Evolutionary conservation across 2,888 invertebrate genomes (phyloP).

Genomic region (Limnephilus auricula): DNA sequence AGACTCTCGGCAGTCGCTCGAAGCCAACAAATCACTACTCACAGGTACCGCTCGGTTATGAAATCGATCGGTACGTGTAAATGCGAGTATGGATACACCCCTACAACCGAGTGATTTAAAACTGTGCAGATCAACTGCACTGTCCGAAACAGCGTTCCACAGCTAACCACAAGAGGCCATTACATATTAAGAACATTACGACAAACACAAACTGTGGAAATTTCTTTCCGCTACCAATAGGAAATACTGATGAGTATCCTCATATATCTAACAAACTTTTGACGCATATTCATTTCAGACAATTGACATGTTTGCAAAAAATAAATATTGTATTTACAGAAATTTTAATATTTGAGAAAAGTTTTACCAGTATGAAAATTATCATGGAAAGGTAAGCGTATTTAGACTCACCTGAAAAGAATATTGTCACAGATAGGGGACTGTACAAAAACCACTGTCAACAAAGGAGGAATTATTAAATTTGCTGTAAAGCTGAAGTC

Average conservation of each 20-base stretch:
- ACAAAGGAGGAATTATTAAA: neutral
- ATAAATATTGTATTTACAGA: conserved; percentile 56
- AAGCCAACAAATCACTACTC: too few species aligned
- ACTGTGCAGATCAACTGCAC: too few species aligned
- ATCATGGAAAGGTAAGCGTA: neutral
- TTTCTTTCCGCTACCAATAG: neutral
- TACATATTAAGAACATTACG: neutral
- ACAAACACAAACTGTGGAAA: neutral
- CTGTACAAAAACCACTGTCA: neutral
- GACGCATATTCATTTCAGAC: neutral
- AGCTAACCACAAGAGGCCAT: neutral
- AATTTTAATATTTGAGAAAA: too few species aligned
- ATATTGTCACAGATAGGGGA: neutral
- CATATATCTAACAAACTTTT: neutral
- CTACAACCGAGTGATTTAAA: too few species aligned
- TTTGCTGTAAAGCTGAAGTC: neutral
- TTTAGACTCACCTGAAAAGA: neutral
- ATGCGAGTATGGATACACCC: too few species aligned
- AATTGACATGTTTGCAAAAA: conserved; percentile 58
- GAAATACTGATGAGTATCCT: neutral
- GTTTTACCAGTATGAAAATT: neutral
- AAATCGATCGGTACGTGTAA: too few species aligned
- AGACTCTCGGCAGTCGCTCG: too few species aligned
- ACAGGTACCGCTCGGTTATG: too few species aligned
- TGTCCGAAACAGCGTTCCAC: neutral